These are phyloP conservation scores for Hermetia illucens DNA, from an alignment of 1,140 invertebrate species.

Conservation along the genomic window DNA sequence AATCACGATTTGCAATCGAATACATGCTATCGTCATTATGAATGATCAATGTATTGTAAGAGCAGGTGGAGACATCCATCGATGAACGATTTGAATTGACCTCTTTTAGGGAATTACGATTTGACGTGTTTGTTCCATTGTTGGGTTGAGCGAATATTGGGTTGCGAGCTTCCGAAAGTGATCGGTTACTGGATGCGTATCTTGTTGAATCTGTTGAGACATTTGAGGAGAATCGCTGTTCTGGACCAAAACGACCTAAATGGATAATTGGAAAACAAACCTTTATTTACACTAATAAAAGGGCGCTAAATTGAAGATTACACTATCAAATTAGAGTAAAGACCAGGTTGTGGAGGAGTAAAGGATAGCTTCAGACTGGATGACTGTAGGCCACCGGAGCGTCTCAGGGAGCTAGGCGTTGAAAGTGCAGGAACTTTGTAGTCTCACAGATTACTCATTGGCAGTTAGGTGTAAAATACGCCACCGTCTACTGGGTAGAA, in stretches of 20 bases:
- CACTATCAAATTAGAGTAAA: no score
- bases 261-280: not conserved
- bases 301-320: not conserved
- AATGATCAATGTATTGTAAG: conserved; percentile 68
- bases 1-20: not conserved
- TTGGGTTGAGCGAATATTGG: conserved; percentile 1
- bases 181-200: conserved; percentile 6
- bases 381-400: no score
- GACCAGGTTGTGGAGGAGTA: no score
- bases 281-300: not conserved
- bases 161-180: conserved; percentile 6
- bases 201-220: conserved; percentile 5
- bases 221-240: conserved; percentile 4
- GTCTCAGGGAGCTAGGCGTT: no score
- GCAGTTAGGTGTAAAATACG: no score
- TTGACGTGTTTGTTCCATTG: conserved; percentile 33
- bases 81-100: conserved; percentile 59
- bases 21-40: conserved; percentile 41
- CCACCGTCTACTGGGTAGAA: no score
- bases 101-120: conserved; percentile 54
- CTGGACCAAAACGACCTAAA: not conserved
- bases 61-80: conserved; percentile 56
- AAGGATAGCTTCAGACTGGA: no score
- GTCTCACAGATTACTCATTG: no score
- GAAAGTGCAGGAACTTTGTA: no score